phyloP scores from a whole-genome alignment of 2,113 vertebrate species.

The Gallinago jamesoni region DNA sequence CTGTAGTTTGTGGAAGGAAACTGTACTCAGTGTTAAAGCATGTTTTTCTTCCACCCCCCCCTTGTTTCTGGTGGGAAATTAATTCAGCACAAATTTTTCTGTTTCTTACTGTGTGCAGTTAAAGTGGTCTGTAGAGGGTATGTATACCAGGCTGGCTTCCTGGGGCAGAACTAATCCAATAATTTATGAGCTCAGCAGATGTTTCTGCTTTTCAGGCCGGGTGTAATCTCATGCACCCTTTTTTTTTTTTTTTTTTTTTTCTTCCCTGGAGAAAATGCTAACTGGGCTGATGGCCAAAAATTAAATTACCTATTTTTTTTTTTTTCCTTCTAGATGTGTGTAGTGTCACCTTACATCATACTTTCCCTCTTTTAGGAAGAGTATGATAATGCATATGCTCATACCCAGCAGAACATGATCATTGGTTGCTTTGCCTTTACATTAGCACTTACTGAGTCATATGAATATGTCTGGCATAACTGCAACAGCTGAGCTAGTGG shows the following conservation, averaged over 20 bases:
- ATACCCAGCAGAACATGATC: neutral
- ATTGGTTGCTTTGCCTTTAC: neutral
- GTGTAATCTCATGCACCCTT: slow-evolving; percentile 31
- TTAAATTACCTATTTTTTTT: neutral
- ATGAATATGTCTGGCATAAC: neutral
- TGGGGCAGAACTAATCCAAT: slow-evolving; percentile 46
- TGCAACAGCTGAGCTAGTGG: neutral
- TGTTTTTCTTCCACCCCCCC: neutral
- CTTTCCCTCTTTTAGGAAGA: neutral
- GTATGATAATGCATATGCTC: neutral
- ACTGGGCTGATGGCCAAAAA: slow-evolving; percentile 19
- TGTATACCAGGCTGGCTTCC: neutral
- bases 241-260: neutral
- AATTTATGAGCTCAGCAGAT: slow-evolving; percentile 31
- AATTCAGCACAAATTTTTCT: neutral
- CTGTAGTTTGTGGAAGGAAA: neutral
- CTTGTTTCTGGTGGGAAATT: neutral
- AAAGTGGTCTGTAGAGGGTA: neutral
- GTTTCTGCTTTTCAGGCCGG: slow-evolving; percentile 41
- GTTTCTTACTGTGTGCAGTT: neutral
- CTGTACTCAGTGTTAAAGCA: neutral
- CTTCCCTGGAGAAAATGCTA: neutral
- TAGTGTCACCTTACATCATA: neutral
- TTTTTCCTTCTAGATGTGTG: neutral
- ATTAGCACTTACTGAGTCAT: neutral